These are phyloP conservation scores for Knipowitschia caucasica DNA, from an alignment of 2,797 vertebrate genomes.

Conservation along the genomic window DNA sequence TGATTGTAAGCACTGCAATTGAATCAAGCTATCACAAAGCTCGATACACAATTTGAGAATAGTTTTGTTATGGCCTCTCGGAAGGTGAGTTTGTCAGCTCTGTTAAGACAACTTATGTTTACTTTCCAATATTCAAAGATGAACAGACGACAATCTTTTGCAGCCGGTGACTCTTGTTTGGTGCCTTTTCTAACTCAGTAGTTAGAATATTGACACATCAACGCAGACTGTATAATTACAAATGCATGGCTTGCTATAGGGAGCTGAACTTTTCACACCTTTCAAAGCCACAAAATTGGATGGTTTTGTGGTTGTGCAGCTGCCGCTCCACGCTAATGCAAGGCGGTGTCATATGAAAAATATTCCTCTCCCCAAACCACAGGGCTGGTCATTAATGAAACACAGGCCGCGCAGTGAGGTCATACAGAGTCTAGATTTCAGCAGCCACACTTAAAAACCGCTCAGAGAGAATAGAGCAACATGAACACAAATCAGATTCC, in stretches of 20 bases:
- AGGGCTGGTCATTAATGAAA: constrained; percentile 98
- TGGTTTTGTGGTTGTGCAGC: constrained; percentile 91
- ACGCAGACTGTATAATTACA: constrained; percentile 70
- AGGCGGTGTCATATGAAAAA: constrained; percentile 97
- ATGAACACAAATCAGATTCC: constrained; percentile 92
- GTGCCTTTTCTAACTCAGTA: constrained; percentile 77
- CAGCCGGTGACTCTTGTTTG: constrained; percentile 67
- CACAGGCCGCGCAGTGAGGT: constrained; percentile 93
- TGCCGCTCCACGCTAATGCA: constrained; percentile 85
- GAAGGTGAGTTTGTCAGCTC: constrained; percentile 38
- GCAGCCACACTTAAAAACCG: constrained; percentile 88
- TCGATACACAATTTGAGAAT: constrained; percentile 39
- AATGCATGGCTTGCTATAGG: constrained; percentile 83
- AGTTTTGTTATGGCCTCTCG: constrained; percentile 50
- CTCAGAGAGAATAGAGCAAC: constrained; percentile 87
- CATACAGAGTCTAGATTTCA: constrained; percentile 97
- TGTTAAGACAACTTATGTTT: constrained; percentile 59
- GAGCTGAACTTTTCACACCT: constrained; percentile 98
- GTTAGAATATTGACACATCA: constrained; percentile 76
- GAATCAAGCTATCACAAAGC: constrained; percentile 57
- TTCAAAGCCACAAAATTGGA: constrained; percentile 91
- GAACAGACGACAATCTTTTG: constrained; percentile 73
- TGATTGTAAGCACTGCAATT: constrained; percentile 54
- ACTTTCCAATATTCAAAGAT: constrained; percentile 68
- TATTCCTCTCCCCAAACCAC: constrained; percentile 92